Evolutionary conservation across 2,113 vertebrate species (phyloP).

Genomic region (Limnothrissa miodon): DNA sequence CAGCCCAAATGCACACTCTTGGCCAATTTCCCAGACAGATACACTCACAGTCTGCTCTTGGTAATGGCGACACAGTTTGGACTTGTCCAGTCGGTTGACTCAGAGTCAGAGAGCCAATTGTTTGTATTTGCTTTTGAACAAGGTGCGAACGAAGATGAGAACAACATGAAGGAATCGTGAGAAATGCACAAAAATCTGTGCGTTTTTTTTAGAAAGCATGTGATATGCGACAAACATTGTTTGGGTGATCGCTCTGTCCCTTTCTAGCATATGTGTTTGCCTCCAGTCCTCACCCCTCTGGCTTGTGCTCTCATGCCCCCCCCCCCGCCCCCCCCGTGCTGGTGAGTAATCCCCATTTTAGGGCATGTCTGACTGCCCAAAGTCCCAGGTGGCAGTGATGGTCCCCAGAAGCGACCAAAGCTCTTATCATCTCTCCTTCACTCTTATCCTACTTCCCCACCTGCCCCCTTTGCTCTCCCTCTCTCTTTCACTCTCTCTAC

Average conservation of each 20-base stretch:
- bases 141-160: neutral
- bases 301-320: neutral
- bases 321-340: too few species aligned
- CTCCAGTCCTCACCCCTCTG: neutral
- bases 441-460: neutral
- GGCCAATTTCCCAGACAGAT: neutral
- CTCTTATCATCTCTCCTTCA: conserved; percentile 23
- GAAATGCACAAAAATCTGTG: neutral
- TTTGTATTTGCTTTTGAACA: neutral
- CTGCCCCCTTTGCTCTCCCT: neutral
- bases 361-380: conserved; percentile 32
- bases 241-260: neutral
- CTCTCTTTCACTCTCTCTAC: conserved; percentile 35
- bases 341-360: conserved; percentile 39
- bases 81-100: neutral
- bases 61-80: conserved; percentile 1
- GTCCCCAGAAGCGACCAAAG: conserved; percentile 44
- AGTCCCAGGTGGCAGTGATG: conserved; percentile 45
- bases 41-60: neutral
- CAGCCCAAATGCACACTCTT: neutral
- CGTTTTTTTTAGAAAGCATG: neutral
- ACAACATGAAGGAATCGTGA: neutral
- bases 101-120: neutral
- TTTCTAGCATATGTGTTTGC: neutral
- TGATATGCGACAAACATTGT: neutral